phyloP scores from a whole-genome alignment of 2,888 invertebrate genomes.

The Phaonia tiefii region DNA sequence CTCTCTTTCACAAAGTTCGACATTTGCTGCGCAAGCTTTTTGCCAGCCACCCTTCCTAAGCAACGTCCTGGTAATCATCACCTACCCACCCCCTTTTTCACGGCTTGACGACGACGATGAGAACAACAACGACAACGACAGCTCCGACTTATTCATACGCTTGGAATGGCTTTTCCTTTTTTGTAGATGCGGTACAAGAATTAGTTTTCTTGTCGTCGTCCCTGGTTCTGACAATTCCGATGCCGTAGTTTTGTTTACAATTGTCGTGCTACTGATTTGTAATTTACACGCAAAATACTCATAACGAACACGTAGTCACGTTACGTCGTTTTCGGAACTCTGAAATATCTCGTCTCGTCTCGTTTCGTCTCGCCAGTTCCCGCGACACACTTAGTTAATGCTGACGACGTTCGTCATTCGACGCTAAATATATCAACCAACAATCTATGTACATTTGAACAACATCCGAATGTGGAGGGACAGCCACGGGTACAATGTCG shows the following conservation, averaged over 20 bases:
- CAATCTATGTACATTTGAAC: too few relatives aligned
- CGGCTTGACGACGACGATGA: not conserved
- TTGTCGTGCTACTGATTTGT: conserved; percentile 47
- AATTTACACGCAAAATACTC: conserved; percentile 55
- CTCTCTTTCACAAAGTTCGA: not conserved
- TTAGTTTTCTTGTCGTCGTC: conserved; percentile 11
- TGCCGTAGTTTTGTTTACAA: not conserved
- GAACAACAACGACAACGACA: not conserved
- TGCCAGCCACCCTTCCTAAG: not conserved
- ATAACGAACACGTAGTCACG: conserved; percentile 45
- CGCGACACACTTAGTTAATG: not conserved
- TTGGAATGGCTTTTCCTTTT: not conserved
- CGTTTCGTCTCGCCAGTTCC: not conserved
- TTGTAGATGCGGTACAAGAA: conserved; percentile 23
- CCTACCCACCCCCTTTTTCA: conserved; percentile 9
- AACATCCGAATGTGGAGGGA: too few relatives aligned
- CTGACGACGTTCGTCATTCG: not conserved
- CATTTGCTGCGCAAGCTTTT: not conserved
- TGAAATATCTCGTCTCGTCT: conserved; percentile 44
- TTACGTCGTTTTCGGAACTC: conserved; percentile 28
- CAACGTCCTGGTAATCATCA: not conserved
- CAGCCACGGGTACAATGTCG: too few relatives aligned
- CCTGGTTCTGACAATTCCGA: conserved; percentile 1
- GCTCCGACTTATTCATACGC: not conserved
- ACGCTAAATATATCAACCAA: not conserved